phyloP scores from a whole-genome alignment of 2,888 invertebrate genomes.

The Thelaira solivaga region DNA sequence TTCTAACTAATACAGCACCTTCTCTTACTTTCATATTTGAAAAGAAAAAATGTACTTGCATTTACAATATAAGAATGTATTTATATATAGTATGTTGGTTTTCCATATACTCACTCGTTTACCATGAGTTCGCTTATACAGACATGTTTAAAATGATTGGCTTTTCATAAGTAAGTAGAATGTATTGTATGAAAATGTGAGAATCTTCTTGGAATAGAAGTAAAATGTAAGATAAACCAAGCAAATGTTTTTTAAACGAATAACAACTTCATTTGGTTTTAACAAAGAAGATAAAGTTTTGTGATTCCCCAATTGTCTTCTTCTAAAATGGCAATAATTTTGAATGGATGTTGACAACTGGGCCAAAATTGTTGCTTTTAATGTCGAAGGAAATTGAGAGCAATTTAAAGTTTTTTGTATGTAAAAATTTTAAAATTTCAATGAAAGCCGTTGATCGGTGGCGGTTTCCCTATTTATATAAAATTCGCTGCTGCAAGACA shows the following conservation, averaged over 20 bases:
- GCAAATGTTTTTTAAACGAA: background rate
- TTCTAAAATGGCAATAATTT: no score
- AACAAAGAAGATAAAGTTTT: background rate
- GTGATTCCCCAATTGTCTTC: no score
- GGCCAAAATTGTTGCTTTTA: no score
- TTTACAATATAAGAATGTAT: constrained; percentile 12
- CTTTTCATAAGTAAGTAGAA: constrained; percentile 47
- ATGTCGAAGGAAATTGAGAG: no score
- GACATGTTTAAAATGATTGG: constrained; percentile 58
- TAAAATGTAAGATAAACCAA: constrained; percentile 1
- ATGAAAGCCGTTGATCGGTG: no score
- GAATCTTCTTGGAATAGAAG: background rate
- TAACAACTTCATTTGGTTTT: no score
- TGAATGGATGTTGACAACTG: no score
- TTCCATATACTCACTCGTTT: background rate
- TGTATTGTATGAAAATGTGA: constrained; percentile 33
- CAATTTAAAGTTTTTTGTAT: no score
- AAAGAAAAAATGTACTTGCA: background rate
- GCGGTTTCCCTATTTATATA: no score
- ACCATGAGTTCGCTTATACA: constrained; percentile 25
- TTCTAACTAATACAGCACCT: constrained; percentile 13
- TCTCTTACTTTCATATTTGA: background rate
- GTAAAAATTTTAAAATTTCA: no score
- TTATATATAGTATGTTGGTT: background rate
- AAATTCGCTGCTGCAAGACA: no score